These are phyloP conservation scores for Pyrrhosoma nymphula DNA, from an alignment of 2,888 invertebrate species.

Conservation along the genomic window DNA sequence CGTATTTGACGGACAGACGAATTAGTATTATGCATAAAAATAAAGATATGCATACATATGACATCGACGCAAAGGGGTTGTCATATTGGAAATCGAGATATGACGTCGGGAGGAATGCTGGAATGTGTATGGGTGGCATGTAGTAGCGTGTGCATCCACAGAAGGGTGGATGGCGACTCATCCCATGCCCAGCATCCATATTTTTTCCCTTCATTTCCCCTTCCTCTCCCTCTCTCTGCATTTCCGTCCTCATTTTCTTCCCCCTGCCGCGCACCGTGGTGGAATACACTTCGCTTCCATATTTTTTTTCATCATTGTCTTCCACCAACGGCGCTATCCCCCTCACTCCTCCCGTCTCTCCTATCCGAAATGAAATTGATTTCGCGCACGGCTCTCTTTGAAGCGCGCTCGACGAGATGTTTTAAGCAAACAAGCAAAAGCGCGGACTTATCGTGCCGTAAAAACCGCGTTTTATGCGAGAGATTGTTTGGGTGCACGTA, in stretches of 20 bases:
- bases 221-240: not conserved
- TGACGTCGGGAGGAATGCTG: not conserved
- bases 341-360: not conserved
- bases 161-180: not conserved
- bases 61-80: not conserved
- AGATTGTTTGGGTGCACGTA: not conserved
- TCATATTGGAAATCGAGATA: not conserved
- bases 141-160: not conserved
- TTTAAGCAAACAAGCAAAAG: conserved; percentile 4
- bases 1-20: too few relatives aligned
- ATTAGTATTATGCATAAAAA: too few relatives aligned
- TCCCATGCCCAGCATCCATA: not conserved
- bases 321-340: not conserved
- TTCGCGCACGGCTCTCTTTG: not conserved
- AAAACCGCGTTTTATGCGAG: not conserved
- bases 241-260: not conserved
- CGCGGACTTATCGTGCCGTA: not conserved
- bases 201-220: not conserved
- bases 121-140: not conserved
- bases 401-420: not conserved
- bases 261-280: not conserved
- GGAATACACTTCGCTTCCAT: not conserved
- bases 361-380: not conserved
- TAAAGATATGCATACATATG: too few relatives aligned
- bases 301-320: not conserved